Conservation (phyloP, 1,140 invertebrate genomes). For the Heliconius hermathena region DNA sequence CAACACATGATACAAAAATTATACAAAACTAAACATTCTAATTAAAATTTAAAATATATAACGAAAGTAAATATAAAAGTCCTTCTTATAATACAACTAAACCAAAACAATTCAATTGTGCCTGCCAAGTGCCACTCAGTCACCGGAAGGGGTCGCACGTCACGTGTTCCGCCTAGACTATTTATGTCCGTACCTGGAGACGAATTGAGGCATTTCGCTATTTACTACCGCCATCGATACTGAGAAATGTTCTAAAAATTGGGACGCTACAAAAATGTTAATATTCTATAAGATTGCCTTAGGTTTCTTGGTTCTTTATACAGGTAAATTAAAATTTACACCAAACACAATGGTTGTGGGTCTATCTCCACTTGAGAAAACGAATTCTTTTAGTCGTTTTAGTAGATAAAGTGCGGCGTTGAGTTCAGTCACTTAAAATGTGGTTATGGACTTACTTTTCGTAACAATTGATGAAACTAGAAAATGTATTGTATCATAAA, state of each 20-base stretch:
- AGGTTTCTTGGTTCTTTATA: background rate
- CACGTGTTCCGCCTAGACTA: conserved; percentile 20
- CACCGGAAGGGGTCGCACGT: conserved; percentile 16
- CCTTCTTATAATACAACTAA: background rate
- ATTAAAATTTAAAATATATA: too few species aligned
- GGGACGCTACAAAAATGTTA: background rate
- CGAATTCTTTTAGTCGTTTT: too few species aligned
- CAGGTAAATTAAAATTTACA: background rate
- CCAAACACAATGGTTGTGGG: background rate
- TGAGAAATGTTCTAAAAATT: conserved; percentile 1
- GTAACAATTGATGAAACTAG: too few species aligned
- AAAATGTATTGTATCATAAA: too few species aligned
- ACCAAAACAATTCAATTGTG: background rate
- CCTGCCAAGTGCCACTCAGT: conserved; percentile 10
- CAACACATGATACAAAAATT: too few species aligned
- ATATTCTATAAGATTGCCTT: background rate
- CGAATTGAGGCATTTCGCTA: conserved; percentile 22
- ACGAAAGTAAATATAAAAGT: too few species aligned
- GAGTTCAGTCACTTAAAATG: too few species aligned
- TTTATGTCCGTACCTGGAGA: conserved; percentile 29
- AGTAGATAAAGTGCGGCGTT: too few species aligned
- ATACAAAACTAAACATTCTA: too few species aligned
- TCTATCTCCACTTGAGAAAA: background rate
- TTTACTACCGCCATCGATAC: background rate
- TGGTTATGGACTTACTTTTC: too few species aligned